Evolutionary conservation across 2,797 vertebrate species (phyloP), one percentile per base, ranked within the genome.

Genomic region (Florisuga fusca): DNA sequence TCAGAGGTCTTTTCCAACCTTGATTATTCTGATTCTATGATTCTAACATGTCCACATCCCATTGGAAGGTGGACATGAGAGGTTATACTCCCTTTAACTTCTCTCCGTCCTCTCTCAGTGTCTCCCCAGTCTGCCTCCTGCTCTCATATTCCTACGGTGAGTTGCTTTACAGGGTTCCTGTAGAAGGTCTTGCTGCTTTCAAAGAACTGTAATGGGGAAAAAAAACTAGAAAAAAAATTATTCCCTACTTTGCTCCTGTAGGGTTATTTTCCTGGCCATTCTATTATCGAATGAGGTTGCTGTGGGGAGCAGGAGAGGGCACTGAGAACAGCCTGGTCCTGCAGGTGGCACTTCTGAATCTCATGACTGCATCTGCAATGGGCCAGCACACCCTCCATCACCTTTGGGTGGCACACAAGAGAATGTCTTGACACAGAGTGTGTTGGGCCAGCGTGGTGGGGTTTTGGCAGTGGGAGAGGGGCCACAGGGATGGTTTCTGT

Each of bases 11-110:
- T 38, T 38, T 38, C 38, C 38, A 38, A 38, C 38, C 38, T 38
- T 38, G 11, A 38, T 38, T 10, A 38, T 38, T 38, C 38, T 38
- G 38, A 38, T 38, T 38, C 38, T 38, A 38, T 38, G 38, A 38
- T 38, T 38, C 38, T 12, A 38, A 38, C 10, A 31, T 31, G 31
- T 13, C 34, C 14, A 9, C 0, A 0, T 76, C 22, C 29, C 9
- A 3, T 4, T 20, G 31, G 29, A 83, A 50, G 14, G 41, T 53
- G 69, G 43, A n/a, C 63, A 25, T 1, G 1, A 7, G 25, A 74
- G 16, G 43, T 77, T 54, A 20, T 26, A n/a, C 12, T 50, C 45
- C 48, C 21, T 55, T 75, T 15, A 58, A 12, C 46, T 79, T 83
- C 1, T 2, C 26, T 59, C 25, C 46, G 64, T 84, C 45, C 20